Conservation (phyloP, 2,113 vertebrate genomes). For the Neolamprologus toae region DNA sequence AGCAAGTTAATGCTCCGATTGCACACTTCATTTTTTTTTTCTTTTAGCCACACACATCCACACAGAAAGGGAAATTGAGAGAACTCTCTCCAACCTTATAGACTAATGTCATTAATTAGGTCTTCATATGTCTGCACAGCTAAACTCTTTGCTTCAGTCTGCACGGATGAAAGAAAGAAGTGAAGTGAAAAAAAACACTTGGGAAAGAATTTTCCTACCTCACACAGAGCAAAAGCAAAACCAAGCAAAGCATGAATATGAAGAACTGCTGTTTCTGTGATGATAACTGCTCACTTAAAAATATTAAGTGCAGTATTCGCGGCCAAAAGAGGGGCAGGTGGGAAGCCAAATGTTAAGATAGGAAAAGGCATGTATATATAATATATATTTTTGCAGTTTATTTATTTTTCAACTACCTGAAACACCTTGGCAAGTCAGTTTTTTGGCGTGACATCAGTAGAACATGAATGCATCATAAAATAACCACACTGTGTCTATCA, state of each 20-base stretch:
- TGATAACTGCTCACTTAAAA: neutral
- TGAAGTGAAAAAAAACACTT: neutral
- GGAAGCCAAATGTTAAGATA: neutral
- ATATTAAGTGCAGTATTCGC: neutral
- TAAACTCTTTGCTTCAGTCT: neutral
- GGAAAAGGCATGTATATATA: neutral
- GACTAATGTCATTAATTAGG: neutral
- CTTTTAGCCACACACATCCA: neutral
- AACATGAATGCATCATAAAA: neutral
- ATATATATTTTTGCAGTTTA: accelerated
- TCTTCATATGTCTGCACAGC: neutral
- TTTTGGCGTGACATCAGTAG: neutral
- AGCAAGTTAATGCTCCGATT: neutral
- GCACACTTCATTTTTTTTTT: neutral
- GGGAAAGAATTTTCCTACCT: neutral
- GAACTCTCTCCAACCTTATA: neutral
- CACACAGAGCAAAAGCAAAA: neutral
- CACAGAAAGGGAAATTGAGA: neutral
- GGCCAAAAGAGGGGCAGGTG: neutral
- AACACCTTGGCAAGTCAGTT: neutral
- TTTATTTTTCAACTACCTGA: neutral
- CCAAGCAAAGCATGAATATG: neutral
- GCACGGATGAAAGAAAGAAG: neutral
- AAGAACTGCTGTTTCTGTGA: neutral
- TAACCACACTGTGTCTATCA: neutral